phyloP scores from a whole-genome alignment of 2,888 invertebrate species.

The Antheraea assamensis region DNA sequence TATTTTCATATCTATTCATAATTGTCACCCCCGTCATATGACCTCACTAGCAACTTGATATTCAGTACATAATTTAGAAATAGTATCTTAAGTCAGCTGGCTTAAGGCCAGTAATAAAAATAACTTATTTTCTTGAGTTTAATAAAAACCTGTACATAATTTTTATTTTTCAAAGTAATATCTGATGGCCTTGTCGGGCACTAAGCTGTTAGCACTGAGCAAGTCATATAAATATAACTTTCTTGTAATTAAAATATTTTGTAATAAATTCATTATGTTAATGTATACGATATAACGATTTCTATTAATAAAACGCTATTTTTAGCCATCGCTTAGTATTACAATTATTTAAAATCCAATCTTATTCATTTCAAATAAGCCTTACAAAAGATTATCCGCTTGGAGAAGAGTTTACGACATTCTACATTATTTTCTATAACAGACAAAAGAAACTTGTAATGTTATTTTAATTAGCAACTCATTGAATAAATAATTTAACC shows the following conservation, averaged over 20 bases:
- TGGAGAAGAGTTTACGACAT: too few species aligned
- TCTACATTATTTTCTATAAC: not conserved
- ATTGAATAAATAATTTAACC: not conserved
- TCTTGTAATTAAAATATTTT: not conserved
- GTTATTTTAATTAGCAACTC: not conserved
- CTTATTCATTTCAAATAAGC: too few species aligned
- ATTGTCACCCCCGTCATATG: not conserved
- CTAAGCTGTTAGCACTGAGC: not conserved
- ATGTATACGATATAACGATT: not conserved
- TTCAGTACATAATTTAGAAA: not conserved
- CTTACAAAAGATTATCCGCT: not conserved
- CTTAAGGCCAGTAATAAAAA: too few species aligned
- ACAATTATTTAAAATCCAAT: not conserved
- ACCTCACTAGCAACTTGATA: not conserved
- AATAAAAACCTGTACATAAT: not conserved
- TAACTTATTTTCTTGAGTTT: not conserved
- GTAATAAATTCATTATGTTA: not conserved
- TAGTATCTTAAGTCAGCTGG: not conserved
- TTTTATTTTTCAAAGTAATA: not conserved
- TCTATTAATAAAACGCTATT: not conserved
- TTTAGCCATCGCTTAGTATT: not conserved
- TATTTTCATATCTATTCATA: not conserved
- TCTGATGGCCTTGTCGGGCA: not conserved
- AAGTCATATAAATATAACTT: not conserved
- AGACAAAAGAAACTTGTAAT: too few species aligned